Evolutionary conservation across 2,888 invertebrate genomes (phyloP).

Genomic region (Luperina testacea): DNA sequence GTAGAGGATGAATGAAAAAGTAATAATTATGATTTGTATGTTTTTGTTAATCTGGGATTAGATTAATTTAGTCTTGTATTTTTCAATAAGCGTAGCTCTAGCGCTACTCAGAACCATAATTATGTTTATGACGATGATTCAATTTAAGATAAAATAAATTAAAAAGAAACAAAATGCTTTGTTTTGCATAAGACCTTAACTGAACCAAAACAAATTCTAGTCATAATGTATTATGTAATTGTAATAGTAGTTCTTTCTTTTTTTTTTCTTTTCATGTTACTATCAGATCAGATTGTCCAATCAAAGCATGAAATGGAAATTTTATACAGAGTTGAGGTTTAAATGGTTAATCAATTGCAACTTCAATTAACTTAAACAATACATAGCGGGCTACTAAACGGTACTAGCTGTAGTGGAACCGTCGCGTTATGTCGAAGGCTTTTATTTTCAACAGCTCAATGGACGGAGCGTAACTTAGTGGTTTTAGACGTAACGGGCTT

Average conservation of each 20-base stretch:
- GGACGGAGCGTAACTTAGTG: slow-evolving; percentile 23
- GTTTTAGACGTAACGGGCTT: slow-evolving; percentile 38
- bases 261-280: no score
- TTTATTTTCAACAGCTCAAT: slow-evolving; percentile 40
- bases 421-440: neutral
- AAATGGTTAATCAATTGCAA: slow-evolving; percentile 10
- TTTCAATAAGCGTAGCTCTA: neutral
- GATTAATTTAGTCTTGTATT: neutral
- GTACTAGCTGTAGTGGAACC: neutral
- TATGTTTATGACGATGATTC: neutral
- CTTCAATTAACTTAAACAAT: slow-evolving; percentile 36
- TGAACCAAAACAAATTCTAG: neutral
- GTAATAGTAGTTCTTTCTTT: no score
- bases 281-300: slow-evolving; percentile 1
- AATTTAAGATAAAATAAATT: neutral
- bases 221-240: neutral
- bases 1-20: neutral
- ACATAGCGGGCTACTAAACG: slow-evolving; percentile 35
- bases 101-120: neutral
- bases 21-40: neutral
- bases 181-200: neutral
- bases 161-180: neutral
- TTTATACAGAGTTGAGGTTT: neutral
- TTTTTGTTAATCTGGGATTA: neutral
- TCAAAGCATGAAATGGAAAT: slow-evolving; percentile 30